These are phyloP conservation scores for Chlorocebus sabaeus DNA, from an alignment of 2,113 vertebrate species.

Conservation along the genomic window DNA sequence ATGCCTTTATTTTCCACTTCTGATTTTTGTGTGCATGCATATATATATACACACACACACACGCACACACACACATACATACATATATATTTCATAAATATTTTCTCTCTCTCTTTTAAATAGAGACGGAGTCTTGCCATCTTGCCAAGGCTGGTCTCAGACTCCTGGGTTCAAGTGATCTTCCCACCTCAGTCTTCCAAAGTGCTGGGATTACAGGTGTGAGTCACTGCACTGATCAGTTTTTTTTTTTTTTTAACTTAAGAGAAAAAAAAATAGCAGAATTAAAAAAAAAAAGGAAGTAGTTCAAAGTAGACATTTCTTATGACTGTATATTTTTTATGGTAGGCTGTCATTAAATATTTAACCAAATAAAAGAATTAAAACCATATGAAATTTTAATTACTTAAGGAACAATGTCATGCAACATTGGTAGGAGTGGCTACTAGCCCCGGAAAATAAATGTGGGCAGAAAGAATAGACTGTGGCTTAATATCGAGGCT, in stretches of 20 bases:
- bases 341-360: neutral
- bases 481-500: neutral
- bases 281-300: neutral
- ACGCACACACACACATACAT: neutral
- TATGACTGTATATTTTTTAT: neutral
- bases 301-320: neutral
- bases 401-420: neutral
- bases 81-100: neutral
- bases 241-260: neutral
- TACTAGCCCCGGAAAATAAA: neutral
- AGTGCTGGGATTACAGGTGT: too few relatives aligned
- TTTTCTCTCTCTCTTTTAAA: too few relatives aligned
- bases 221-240: too few relatives aligned
- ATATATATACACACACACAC: neutral
- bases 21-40: neutral
- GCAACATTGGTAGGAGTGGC: neutral
- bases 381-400: neutral
- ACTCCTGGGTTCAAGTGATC: too few relatives aligned
- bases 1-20: neutral
- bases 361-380: neutral
- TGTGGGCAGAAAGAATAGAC: neutral
- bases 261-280: neutral
- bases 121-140: too few relatives aligned
- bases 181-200: too few relatives aligned
- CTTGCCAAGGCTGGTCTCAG: too few relatives aligned